Evolutionary conservation across 1,140 invertebrate species (phyloP).

Genomic region (Bombus breviceps): DNA sequence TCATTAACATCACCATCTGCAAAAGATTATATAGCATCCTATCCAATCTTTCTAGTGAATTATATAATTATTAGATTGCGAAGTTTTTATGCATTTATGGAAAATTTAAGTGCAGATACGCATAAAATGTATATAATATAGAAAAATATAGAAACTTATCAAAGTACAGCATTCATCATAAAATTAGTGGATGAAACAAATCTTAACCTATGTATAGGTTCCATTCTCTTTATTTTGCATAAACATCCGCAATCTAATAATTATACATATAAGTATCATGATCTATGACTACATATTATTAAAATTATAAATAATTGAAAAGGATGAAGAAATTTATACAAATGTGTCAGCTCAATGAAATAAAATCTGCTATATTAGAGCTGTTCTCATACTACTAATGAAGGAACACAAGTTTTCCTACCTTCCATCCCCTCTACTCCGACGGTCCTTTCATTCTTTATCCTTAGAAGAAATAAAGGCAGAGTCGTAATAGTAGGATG

Average conservation of each 20-base stretch:
- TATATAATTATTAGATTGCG: background rate
- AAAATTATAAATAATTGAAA: background rate
- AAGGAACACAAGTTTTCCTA: conserved; percentile 56
- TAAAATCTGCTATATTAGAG: conserved; percentile 52
- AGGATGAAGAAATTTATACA: background rate
- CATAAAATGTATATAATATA: too few relatives aligned
- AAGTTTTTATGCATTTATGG: too few relatives aligned
- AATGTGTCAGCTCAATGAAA: background rate
- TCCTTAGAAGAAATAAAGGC: conserved; percentile 81
- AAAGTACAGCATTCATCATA: too few relatives aligned
- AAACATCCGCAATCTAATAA: background rate
- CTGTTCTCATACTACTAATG: conserved; percentile 76
- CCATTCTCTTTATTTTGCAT: too few relatives aligned
- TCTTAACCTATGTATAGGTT: too few relatives aligned
- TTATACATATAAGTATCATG: background rate
- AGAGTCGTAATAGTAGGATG: conserved; percentile 79
- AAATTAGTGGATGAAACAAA: too few relatives aligned
- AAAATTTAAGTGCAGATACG: too few relatives aligned
- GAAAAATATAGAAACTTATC: too few relatives aligned
- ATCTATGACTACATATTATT: background rate
- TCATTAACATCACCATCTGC: background rate
- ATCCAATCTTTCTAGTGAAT: background rate
- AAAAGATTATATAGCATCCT: background rate
- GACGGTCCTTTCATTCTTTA: conserved; percentile 69
- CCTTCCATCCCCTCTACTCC: conserved; percentile 17